Evolutionary conservation across 30 jellyfish, hydroid and myxozoan genomes (phyloP).

Genomic region (Mastigias papua): DNA sequence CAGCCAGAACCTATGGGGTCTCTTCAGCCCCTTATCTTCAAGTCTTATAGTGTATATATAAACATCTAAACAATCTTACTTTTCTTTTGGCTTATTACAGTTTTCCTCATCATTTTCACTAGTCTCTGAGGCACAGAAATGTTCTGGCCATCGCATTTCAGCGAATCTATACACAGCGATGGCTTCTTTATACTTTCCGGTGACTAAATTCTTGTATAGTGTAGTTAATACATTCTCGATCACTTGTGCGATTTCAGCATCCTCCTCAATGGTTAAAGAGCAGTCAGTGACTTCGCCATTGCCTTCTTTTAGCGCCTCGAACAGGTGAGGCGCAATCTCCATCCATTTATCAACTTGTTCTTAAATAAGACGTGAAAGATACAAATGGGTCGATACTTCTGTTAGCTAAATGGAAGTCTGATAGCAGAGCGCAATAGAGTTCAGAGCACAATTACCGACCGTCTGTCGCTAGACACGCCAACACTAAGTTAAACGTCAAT

Average conservation of each 20-base stretch:
- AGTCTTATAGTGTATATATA: neutral
- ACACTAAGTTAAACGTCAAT: too few species aligned
- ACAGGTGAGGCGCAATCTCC: conserved; percentile 33
- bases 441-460: too few species aligned
- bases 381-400: neutral
- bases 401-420: neutral
- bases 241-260: conserved; percentile 57
- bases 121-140: conserved; percentile 18
- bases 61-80: neutral
- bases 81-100: neutral
- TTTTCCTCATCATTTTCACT: conserved; percentile 27
- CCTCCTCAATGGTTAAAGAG: conserved; percentile 46
- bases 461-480: too few species aligned
- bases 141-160: conserved; percentile 46
- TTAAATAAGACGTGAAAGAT: neutral
- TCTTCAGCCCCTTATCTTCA: too few species aligned
- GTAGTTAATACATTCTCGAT: conserved; percentile 41
- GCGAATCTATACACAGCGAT: conserved; percentile 56
- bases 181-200: conserved; percentile 59
- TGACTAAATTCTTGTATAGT: conserved; percentile 37
- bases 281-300: conserved; percentile 22
- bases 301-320: conserved; percentile 42
- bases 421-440: too few species aligned
- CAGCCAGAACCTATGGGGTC: too few species aligned
- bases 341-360: conserved; percentile 63